Percentiles rank a stretch among this genome's conserved stretches.
Evolutionary conservation across 2,888 invertebrate genomes (phyloP).

Genomic region (Stegophylla sp.): DNA sequence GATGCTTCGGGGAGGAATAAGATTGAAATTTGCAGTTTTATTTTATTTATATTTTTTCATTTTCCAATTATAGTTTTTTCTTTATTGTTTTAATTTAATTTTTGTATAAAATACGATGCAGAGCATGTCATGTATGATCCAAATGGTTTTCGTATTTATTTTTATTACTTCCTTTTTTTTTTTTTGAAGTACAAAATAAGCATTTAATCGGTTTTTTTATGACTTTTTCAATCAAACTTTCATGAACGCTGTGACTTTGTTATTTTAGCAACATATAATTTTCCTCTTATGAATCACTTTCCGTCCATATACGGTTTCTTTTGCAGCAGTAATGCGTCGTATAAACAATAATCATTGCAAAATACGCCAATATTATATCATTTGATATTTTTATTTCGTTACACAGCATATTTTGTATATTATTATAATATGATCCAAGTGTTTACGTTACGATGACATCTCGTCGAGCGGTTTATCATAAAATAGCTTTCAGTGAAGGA

Average conservation of each 20-base stretch:
- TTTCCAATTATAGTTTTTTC: constrained; percentile 46
- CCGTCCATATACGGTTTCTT: not conserved
- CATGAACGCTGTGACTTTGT: not conserved
- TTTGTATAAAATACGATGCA: constrained; percentile 37
- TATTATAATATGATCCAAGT: too few species aligned
- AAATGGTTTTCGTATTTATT: constrained; percentile 38
- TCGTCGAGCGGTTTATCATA: too few species aligned
- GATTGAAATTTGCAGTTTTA: constrained; percentile 51
- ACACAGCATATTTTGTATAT: too few species aligned
- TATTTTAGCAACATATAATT: constrained; percentile 4
- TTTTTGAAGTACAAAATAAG: not conserved
- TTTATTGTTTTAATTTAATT: constrained; percentile 58
- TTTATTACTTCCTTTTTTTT: constrained; percentile 25
- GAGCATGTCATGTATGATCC: constrained; percentile 10
- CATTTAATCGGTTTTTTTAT: constrained; percentile 35
- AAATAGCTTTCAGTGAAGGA: too few species aligned
- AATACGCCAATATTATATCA: not conserved
- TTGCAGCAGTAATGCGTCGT: not conserved
- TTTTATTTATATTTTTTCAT: constrained; percentile 35
- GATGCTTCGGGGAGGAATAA: constrained; percentile 27
- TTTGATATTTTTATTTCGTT: too few species aligned
- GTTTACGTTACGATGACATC: too few species aligned
- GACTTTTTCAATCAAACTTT: constrained; percentile 57
- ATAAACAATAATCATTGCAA: not conserved
- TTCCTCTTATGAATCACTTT: not conserved